Percentiles rank a stretch among this genome's conserved stretches.
Evolutionary conservation across 2,113 vertebrate genomes (phyloP).

Genomic region (Polypterus bichir): DNA sequence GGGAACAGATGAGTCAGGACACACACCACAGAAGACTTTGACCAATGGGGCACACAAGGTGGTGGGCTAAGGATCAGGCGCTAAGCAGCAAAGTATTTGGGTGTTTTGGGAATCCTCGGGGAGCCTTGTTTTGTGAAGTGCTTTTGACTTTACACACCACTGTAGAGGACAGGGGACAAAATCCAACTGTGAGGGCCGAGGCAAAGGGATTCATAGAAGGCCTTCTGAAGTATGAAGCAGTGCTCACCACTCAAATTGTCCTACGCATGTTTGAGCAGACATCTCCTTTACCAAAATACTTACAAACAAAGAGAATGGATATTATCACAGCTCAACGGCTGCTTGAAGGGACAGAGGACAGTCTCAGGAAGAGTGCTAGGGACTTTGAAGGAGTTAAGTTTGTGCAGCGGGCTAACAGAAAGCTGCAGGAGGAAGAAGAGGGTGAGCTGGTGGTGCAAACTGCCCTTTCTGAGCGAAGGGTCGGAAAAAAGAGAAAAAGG

Average conservation of each 20-base stretch:
- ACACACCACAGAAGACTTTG: not conserved
- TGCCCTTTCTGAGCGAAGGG: constrained; percentile 6
- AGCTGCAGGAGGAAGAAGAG: constrained; percentile 10
- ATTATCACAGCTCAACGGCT: constrained; percentile 3
- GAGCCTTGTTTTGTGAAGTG: constrained; percentile 5
- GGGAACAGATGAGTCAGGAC: not conserved
- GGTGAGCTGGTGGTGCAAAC: constrained; percentile 4
- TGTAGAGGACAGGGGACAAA: constrained; percentile 9
- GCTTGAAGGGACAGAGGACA: constrained; percentile 10
- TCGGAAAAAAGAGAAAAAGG: constrained; percentile 14
- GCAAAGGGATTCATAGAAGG: constrained; percentile 5
- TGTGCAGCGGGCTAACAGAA: constrained; percentile 15
- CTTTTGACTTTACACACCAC: constrained; percentile 11
- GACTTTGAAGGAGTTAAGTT: constrained; percentile 14
- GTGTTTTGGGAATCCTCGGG: constrained; percentile 7
- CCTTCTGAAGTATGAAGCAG: constrained; percentile 4
- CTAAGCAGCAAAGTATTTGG: constrained; percentile 10
- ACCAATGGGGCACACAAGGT: not conserved
- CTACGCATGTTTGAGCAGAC: constrained; percentile 11
- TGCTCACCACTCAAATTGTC: constrained; percentile 6
- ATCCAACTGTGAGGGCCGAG: not conserved
- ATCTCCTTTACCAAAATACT: constrained; percentile 9
- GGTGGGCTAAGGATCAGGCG: not conserved
- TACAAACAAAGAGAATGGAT: constrained; percentile 10
- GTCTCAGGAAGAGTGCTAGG: constrained; percentile 10